Base-by-base conservation (phyloP, 2,797 vertebrate species). In the Oryzias sinensis region DNA sequence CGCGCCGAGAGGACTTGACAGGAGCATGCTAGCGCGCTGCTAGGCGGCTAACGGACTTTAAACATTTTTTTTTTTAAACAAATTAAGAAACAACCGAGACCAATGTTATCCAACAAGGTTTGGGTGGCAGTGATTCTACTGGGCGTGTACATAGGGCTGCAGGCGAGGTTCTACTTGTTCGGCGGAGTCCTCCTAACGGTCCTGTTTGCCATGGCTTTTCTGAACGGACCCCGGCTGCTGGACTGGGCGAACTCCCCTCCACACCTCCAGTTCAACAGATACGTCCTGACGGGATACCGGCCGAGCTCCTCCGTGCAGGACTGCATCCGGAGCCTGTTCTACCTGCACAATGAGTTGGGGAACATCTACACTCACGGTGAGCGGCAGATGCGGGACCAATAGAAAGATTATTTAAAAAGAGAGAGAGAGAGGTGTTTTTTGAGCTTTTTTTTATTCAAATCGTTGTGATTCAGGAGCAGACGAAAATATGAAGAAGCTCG, bases 321-420 rank as follows among this genome's bases (percentile, higher is more conserved):
- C 81, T 96, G 95, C 72, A 79, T 96, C 80, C 83, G 91, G 43
- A 97, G 95, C 82, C 92, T 97, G 65, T 96, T 96, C 68, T 97
- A 97, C 87, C 90, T 96, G 80, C 95, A 97, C 93, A 97, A 97
- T 71, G 95, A 97, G 65, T 90, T 96, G 54, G 95, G 95, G n/a
- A 97, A 97, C 90, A 96, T 96, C 65, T 96, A 97, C 89, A 96
- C 94, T 18, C 95, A 97, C 70, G 95, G 95, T 97, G 90, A 94
- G 94, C 88, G 14, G 5, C 18, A 5, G 11, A n/a, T 5, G 9
- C 4, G 2, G 16, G 16, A 43, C 42, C 2, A 6, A 7, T 6
- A 17, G 11, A 17, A 2, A 43, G 42, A 43, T 2, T 0, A 33
- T 9, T 33, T 1, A 33, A 33, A 33, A 33, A 18, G n/a, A n/a